These are phyloP conservation scores for Sebastolobus alascanus DNA, from an alignment of 2,797 vertebrate species.

Conservation along the genomic window DNA sequence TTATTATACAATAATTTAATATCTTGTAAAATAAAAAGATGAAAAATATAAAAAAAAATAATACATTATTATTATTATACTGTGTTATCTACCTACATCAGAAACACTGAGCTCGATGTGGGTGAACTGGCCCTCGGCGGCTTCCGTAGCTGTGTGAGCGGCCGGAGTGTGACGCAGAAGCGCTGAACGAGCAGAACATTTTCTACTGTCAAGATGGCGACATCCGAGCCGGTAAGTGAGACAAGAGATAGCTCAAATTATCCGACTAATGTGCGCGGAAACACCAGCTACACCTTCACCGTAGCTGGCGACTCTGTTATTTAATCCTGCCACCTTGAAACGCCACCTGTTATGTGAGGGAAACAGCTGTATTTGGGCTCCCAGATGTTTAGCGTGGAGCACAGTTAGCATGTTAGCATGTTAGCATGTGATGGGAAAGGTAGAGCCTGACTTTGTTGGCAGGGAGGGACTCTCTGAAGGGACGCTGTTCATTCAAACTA, in stretches of 20 bases:
- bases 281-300: not conserved
- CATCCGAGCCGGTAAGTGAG: slow-evolving; percentile 90
- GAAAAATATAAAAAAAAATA: too few species aligned
- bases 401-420: slow-evolving; percentile 75
- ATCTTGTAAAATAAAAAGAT: too few species aligned
- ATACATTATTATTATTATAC: too few species aligned
- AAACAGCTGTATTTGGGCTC: not conserved
- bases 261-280: not conserved
- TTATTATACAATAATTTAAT: too few species aligned
- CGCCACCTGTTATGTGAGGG: accelerated
- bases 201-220: slow-evolving; percentile 89
- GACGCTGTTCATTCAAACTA: slow-evolving; percentile 72
- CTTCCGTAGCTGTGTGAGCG: slow-evolving; percentile 72
- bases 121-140: slow-evolving; percentile 6
- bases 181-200: slow-evolving; percentile 78
- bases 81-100: too few species aligned
- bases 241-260: slow-evolving; percentile 38
- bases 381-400: slow-evolving; percentile 55
- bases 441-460: slow-evolving; percentile 76
- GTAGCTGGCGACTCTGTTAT: too few species aligned
- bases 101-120: not conserved
- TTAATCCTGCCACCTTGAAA: not conserved
- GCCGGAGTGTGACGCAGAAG: slow-evolving; percentile 81
- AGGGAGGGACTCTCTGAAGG: slow-evolving; percentile 71
- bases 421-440: slow-evolving; percentile 67